Conservation (phyloP, 2,888 invertebrate genomes). For the Penaeus monodon region DNA sequence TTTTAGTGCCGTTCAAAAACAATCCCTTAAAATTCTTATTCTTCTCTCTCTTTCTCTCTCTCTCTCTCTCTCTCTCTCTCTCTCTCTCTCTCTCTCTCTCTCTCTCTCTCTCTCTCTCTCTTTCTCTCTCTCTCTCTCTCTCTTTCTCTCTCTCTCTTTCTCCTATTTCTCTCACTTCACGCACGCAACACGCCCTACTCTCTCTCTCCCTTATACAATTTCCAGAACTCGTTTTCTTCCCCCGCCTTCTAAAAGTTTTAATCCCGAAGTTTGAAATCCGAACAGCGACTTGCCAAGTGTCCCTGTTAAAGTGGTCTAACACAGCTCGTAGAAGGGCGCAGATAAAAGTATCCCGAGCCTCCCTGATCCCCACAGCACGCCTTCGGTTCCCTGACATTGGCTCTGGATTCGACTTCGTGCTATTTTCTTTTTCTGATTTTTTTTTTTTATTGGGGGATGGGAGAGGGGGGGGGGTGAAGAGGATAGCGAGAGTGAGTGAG, state of each 20-base stretch:
- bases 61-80: too few relatives aligned
- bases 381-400: constrained; percentile 11
- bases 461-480: too few relatives aligned
- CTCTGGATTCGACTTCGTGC: constrained; percentile 14
- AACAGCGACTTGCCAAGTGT: constrained; percentile 32
- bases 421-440: neutral
- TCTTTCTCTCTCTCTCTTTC: neutral
- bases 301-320: constrained; percentile 34
- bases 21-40: too few relatives aligned
- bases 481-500: too few relatives aligned
- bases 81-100: neutral
- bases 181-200: too few relatives aligned
- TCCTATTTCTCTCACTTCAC: too few relatives aligned
- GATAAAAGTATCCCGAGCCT: constrained; percentile 46
- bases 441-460: neutral
- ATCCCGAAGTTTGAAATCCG: constrained; percentile 37
- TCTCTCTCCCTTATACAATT: too few relatives aligned
- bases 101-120: neutral
- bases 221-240: too few relatives aligned
- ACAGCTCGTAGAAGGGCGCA: constrained; percentile 19
- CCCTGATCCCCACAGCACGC: constrained; percentile 18
- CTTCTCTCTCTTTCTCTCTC: too few relatives aligned
- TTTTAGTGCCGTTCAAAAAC: too few relatives aligned
- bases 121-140: neutral
- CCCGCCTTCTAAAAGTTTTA: constrained; percentile 12